These are phyloP conservation scores for Apamea sordens DNA, from an alignment of 2,888 invertebrate species.

Conservation along the genomic window DNA sequence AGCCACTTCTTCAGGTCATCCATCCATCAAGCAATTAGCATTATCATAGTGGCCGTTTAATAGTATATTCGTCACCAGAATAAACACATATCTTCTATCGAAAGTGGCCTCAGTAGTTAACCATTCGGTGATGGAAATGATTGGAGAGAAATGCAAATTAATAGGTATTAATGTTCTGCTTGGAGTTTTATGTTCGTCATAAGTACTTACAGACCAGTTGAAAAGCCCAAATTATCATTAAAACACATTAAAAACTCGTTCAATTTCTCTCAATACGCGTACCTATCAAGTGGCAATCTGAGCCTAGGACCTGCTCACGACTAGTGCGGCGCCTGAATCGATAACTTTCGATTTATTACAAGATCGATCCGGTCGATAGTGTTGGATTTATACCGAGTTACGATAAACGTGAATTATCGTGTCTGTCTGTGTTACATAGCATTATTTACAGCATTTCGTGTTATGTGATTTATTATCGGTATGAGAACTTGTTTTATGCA, in stretches of 20 bases:
- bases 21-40: too few species aligned
- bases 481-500: slow-evolving; percentile 42
- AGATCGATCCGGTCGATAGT: slow-evolving; percentile 66
- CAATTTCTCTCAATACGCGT: slow-evolving; percentile 52
- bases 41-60: not conserved
- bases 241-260: slow-evolving; percentile 36
- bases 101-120: not conserved
- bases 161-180: not conserved
- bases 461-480: slow-evolving; percentile 60
- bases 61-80: not conserved
- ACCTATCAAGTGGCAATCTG: slow-evolving; percentile 46
- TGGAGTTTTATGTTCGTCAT: not conserved
- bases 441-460: slow-evolving; percentile 59
- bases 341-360: slow-evolving; percentile 71
- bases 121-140: not conserved
- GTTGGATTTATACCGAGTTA: slow-evolving; percentile 62
- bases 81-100: not conserved
- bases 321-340: slow-evolving; percentile 68
- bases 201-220: not conserved
- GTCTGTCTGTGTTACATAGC: slow-evolving; percentile 57
- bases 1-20: too few species aligned
- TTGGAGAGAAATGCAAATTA: slow-evolving; percentile 2
- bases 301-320: slow-evolving; percentile 55
- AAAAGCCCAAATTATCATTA: slow-evolving; percentile 28
- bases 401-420: slow-evolving; percentile 67